Evolutionary conservation across 2,888 invertebrate species (phyloP).

Genomic region (Ditula angustiorana): DNA sequence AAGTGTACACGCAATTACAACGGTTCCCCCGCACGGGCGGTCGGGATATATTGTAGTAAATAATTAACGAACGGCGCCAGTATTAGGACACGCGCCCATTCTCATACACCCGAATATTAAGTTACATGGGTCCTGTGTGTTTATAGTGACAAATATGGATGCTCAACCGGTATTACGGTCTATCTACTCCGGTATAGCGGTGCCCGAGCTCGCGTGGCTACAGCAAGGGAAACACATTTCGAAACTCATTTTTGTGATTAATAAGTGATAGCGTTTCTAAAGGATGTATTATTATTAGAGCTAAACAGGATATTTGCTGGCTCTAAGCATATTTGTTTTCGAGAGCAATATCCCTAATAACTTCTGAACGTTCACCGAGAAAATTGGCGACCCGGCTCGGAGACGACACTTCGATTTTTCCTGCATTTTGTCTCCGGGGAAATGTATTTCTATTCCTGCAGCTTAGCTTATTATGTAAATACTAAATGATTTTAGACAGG

Average conservation of each 20-base stretch:
- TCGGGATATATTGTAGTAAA: conserved; percentile 67
- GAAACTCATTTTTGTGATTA: conserved; percentile 55
- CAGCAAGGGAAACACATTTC: background rate
- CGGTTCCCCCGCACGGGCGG: conserved; percentile 55
- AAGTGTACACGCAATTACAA: conserved; percentile 68
- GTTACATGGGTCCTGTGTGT: conserved; percentile 56
- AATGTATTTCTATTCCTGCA: conserved; percentile 45
- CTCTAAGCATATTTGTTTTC: conserved; percentile 61
- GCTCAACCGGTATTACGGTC: conserved; percentile 53
- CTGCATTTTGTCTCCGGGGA: conserved; percentile 54
- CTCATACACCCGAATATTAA: conserved; percentile 51
- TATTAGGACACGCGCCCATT: conserved; percentile 57
- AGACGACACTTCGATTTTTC: conserved; percentile 61
- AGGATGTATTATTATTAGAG: conserved; percentile 45
- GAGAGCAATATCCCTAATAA: conserved; percentile 68
- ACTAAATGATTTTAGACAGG: conserved; percentile 24
- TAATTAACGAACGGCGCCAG: conserved; percentile 69
- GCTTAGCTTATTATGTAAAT: conserved; percentile 34
- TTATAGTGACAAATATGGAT: conserved; percentile 67
- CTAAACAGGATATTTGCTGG: conserved; percentile 53
- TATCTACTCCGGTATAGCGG: conserved; percentile 46
- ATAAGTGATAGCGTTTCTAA: conserved; percentile 54
- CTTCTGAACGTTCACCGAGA: conserved; percentile 62
- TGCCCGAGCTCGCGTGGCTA: background rate
- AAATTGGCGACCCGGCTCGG: conserved; percentile 63